These are phyloP conservation scores for Sphenodon punctatus DNA, from an alignment of 2,797 vertebrate species.

Conservation along the genomic window DNA sequence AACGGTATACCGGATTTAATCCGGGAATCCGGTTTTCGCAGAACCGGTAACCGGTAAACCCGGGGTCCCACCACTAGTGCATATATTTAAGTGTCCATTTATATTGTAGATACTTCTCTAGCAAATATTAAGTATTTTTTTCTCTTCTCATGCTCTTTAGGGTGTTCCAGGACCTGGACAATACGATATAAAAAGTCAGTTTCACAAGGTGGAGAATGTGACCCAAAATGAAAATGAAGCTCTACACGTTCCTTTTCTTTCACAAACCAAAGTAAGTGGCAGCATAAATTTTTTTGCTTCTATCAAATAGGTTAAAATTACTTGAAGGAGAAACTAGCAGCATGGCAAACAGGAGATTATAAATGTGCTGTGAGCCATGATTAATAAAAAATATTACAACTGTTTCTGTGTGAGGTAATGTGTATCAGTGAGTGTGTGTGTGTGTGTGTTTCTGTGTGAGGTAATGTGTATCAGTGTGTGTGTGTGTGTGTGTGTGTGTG, in stretches of 20 bases:
- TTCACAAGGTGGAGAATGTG: conserved; percentile 39
- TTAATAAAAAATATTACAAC: not conserved
- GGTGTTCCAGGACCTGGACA: conserved; percentile 60
- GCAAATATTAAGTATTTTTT: not conserved
- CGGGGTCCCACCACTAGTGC: too few relatives aligned
- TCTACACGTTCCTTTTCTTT: conserved; percentile 59
- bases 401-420: not conserved
- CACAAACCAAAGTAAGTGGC: conserved; percentile 57
- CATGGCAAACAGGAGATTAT: not conserved
- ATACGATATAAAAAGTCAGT: conserved; percentile 65
- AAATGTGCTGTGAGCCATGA: not conserved
- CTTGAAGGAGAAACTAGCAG: not conserved
- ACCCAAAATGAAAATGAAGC: not conserved
- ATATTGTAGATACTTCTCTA: not conserved
- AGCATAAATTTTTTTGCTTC: not conserved
- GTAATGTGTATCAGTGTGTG: not conserved
- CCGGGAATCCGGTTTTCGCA: too few relatives aligned
- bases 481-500: not conserved
- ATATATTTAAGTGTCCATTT: too few relatives aligned
- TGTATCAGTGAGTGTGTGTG: not conserved
- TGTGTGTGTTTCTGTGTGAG: not conserved
- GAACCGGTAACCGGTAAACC: too few relatives aligned
- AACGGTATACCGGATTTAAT: too few relatives aligned
- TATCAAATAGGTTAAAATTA: not conserved
- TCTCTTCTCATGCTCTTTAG: conserved; percentile 61